Evolutionary conservation across 2,113 vertebrate genomes (phyloP), one percentile per base, ranked within the genome.

Genomic region (Upupa epops): DNA sequence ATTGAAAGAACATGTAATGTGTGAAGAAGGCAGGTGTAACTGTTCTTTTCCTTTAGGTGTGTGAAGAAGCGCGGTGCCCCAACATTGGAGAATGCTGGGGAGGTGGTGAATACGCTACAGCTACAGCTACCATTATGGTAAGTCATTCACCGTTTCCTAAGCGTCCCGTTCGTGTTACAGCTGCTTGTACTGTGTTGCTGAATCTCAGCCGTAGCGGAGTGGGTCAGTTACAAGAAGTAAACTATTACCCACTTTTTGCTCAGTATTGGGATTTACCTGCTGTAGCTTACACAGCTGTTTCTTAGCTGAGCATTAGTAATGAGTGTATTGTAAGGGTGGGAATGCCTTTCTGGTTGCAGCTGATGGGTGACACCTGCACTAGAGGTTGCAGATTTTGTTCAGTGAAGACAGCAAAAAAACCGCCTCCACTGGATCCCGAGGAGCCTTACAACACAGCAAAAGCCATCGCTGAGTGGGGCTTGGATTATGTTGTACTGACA

Each of bases 61-160:
- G 99, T 94, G 99, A 99, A 95, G 99, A 99, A 96, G 99, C 99
- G 24, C 98, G 98, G 54, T 99, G 99, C 96, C 99, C 99, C 40
- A 99, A 99, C 96, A 99, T 99, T n/a, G 98, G 98, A 19, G 99
- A 99, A 73, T 99, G 99, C 68, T 99, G 99, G 99, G 99, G 99
- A 86, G 99, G 99, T 29, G 99, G 99, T 79, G 98, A 99, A 65
- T 97, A 98, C 13, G 97, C 98, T 49, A 99, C 99, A 2, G 98
- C 99, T 5, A 99, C 99, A 15, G 99, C 99, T 86, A 99, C 99
- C 8, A 99, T 99, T 93, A 99, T 99, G 99, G 99, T 99, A 87
- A 98, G 98, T 73, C 37, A 34, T 17, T 52, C 29, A n/a, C 28
- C 11, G 6, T 56, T 55, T 69, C 36, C 54, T 9, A 24, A 69